Percentiles rank a stretch among this genome's conserved stretches.
phyloP scores from a whole-genome alignment of 2,888 invertebrate species.

The Abscondita cerata region DNA sequence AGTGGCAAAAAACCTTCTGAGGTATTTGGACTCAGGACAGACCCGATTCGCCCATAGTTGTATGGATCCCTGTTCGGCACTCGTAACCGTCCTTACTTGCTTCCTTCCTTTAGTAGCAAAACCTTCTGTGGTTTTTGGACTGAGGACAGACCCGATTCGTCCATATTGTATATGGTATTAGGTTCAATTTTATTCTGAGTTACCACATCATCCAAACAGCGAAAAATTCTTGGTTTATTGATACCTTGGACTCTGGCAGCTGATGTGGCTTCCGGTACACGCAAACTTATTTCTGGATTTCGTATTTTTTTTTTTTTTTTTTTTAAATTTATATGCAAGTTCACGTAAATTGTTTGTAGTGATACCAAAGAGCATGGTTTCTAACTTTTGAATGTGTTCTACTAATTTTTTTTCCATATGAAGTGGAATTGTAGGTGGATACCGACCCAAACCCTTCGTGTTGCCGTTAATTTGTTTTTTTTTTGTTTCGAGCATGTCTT shows the following conservation, averaged over 20 bases:
- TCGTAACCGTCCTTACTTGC: constrained; percentile 52
- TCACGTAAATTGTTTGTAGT: neutral
- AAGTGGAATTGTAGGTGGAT: neutral
- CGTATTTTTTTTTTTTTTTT: neutral
- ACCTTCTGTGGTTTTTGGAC: constrained; percentile 49
- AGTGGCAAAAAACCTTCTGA: constrained; percentile 46
- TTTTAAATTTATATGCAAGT: neutral
- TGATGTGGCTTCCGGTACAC: neutral
- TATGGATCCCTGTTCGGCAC: no score
- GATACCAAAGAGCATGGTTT: neutral
- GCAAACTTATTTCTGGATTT: neutral
- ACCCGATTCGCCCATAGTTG: constrained; percentile 38
- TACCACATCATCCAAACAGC: neutral
- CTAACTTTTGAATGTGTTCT: neutral
- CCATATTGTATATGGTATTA: constrained; percentile 34
- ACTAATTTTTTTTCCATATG: neutral
- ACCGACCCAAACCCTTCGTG: neutral
- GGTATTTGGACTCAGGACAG: constrained; percentile 48
- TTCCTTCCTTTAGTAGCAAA: constrained; percentile 15
- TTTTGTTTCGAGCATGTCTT: neutral
- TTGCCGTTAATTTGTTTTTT: neutral
- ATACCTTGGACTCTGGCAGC: neutral
- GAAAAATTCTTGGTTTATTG: neutral
- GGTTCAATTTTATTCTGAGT: neutral
- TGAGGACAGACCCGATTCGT: constrained; percentile 54